Evolutionary conservation across 2,113 vertebrate species (phyloP).

Genomic region (Gymnarchus niloticus): DNA sequence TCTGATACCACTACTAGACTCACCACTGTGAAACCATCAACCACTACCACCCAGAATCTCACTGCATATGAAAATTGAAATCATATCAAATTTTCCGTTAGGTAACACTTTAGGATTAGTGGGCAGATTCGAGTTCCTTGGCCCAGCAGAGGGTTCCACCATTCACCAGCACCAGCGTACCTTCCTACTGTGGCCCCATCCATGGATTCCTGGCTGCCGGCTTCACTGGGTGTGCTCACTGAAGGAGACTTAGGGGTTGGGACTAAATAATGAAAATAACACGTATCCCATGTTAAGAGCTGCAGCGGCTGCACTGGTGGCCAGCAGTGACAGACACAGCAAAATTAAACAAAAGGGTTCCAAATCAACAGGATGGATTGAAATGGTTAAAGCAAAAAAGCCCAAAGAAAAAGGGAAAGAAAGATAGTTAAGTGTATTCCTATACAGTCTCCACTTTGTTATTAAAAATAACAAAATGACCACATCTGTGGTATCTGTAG

Average conservation of each 20-base stretch:
- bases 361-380: constrained; percentile 52
- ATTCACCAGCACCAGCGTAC: constrained; percentile 54
- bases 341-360: constrained; percentile 52
- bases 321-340: constrained; percentile 63
- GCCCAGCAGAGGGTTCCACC: background rate
- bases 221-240: constrained; percentile 85
- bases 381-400: constrained; percentile 64
- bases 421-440: constrained; percentile 70
- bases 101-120: background rate
- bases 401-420: constrained; percentile 49
- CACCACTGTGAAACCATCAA: background rate
- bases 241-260: constrained; percentile 89
- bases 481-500: background rate
- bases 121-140: background rate
- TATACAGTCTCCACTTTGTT: constrained; percentile 13
- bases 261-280: constrained; percentile 94
- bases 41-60: no score
- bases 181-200: constrained; percentile 74
- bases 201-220: constrained; percentile 83
- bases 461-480: background rate
- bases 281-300: constrained; percentile 87
- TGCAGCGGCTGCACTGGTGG: constrained; percentile 79
- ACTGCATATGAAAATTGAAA: no score
- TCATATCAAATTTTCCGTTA: no score
- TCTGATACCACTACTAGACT: background rate